These are phyloP conservation scores for Odontomyia ornata DNA, from an alignment of 2,888 invertebrate species.

Conservation along the genomic window DNA sequence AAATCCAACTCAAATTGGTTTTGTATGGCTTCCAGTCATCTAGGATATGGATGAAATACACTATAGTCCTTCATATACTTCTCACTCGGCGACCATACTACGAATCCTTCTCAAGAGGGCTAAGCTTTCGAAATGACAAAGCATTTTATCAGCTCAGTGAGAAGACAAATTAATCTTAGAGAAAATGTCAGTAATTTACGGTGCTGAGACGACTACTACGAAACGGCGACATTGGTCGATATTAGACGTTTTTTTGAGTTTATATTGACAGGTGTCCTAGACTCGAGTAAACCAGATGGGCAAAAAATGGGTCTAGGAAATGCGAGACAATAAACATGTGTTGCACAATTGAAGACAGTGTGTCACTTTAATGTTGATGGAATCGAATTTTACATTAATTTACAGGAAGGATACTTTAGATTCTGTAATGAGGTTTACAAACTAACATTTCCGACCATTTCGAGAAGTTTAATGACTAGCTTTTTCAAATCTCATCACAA, in stretches of 20 bases:
- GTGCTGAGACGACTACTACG: neutral
- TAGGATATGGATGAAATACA: neutral
- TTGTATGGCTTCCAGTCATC: neutral
- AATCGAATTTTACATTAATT: neutral
- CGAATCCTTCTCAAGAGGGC: neutral
- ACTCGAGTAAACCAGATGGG: neutral
- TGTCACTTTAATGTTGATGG: neutral
- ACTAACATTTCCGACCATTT: too few species aligned
- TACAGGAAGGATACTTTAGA: too few species aligned
- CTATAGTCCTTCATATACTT: neutral
- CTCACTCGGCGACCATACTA: neutral
- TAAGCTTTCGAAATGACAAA: constrained; percentile 16
- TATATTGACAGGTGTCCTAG: constrained; percentile 18
- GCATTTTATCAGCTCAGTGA: constrained; percentile 25
- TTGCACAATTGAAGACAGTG: neutral
- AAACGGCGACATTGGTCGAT: neutral
- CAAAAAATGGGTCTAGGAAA: constrained; percentile 13
- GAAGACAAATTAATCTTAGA: constrained; percentile 28
- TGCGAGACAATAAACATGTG: constrained; percentile 27
- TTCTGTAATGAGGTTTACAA: too few species aligned
- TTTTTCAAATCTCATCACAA: too few species aligned
- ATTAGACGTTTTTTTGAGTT: neutral
- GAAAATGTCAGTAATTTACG: constrained; percentile 23
- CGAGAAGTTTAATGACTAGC: too few species aligned
- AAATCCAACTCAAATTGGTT: constrained; percentile 31